A percentile compares a stretch with the other conserved stretches of the same genome.
phyloP scores from a whole-genome alignment of 2,797 vertebrate genomes.

The Crenichthys baileyi region DNA sequence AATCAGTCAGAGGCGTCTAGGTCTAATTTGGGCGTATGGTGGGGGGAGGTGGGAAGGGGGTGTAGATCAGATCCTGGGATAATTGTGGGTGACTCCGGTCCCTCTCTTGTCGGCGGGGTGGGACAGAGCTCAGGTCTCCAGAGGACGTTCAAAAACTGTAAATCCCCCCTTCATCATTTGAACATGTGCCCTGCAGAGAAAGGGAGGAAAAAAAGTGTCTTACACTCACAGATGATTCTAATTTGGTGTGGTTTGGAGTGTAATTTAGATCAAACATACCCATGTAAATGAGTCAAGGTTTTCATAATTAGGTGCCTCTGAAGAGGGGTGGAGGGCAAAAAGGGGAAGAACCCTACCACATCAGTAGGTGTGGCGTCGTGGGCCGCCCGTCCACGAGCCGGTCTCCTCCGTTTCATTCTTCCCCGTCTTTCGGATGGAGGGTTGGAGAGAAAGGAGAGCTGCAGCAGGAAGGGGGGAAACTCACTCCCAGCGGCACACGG shows the following conservation, averaged over 20 bases:
- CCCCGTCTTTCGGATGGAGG: not conserved
- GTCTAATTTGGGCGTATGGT: conserved; percentile 66
- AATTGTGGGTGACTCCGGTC: conserved; percentile 85
- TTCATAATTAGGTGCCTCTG: conserved; percentile 98
- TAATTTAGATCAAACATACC: conserved; percentile 99
- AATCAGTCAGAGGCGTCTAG: conserved; percentile 64
- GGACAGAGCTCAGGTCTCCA: conserved; percentile 82
- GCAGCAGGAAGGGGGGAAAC: conserved; percentile 16
- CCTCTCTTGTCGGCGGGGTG: conserved; percentile 80
- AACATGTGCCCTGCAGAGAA: conserved; percentile 96
- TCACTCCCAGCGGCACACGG: conserved; percentile 88
- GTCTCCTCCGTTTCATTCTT: conserved; percentile 13
- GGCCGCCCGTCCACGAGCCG: conserved; percentile 44
- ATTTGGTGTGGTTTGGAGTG: conserved; percentile 99
- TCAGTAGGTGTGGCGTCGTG: conserved; percentile 89
- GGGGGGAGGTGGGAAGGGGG: conserved; percentile 32
- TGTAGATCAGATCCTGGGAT: conserved; percentile 85
- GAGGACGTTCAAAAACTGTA: conserved; percentile 86
- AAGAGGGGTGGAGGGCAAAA: conserved; percentile 67
- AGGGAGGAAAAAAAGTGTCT: conserved; percentile 83
- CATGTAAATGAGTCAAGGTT: conserved; percentile 99
- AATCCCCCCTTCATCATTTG: conserved; percentile 90
- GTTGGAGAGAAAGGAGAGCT: not conserved
- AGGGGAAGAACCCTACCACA: conserved; percentile 87
- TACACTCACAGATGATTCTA: conserved; percentile 98